Evolutionary conservation across 2,888 invertebrate genomes (phyloP).

Genomic region (Oscheius sp.): DNA sequence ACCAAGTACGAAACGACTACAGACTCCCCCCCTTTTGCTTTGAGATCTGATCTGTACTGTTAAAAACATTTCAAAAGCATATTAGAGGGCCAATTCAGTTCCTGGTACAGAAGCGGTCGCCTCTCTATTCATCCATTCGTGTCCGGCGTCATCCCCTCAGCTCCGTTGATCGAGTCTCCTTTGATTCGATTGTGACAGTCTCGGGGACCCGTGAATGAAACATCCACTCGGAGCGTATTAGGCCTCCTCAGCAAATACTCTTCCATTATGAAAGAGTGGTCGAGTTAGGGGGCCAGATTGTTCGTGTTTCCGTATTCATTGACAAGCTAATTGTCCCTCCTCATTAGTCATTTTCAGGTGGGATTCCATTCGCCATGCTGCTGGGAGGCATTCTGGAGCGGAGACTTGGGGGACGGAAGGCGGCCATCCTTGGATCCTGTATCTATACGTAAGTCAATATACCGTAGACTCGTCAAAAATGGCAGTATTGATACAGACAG

Average conservation of each 20-base stretch:
- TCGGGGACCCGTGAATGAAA: slow-evolving; percentile 23
- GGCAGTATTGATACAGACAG: slow-evolving; percentile 28
- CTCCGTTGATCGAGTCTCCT: slow-evolving; percentile 30
- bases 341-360: slow-evolving; percentile 52
- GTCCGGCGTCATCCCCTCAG: slow-evolving; percentile 19
- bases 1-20: too few species aligned
- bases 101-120: slow-evolving; percentile 18
- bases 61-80: too few species aligned
- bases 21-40: too few species aligned
- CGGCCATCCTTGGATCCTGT: slow-evolving; percentile 58
- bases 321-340: slow-evolving; percentile 24
- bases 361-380: slow-evolving; percentile 70
- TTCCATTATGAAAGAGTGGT: too few species aligned
- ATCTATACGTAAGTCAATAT: slow-evolving; percentile 62
- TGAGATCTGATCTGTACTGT: too few species aligned
- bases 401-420: slow-evolving; percentile 62
- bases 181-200: slow-evolving; percentile 24
- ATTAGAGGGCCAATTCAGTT: not conserved
- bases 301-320: slow-evolving; percentile 20
- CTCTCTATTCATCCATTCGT: not conserved
- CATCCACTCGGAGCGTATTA: slow-evolving; percentile 26
- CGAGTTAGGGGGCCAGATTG: slow-evolving; percentile 22
- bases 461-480: slow-evolving; percentile 27
- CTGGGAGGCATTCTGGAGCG: slow-evolving; percentile 66
- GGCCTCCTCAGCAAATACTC: slow-evolving; percentile 2